Conservation (phyloP, 1,140 invertebrate genomes). For the Luehdorfia chinensis region DNA sequence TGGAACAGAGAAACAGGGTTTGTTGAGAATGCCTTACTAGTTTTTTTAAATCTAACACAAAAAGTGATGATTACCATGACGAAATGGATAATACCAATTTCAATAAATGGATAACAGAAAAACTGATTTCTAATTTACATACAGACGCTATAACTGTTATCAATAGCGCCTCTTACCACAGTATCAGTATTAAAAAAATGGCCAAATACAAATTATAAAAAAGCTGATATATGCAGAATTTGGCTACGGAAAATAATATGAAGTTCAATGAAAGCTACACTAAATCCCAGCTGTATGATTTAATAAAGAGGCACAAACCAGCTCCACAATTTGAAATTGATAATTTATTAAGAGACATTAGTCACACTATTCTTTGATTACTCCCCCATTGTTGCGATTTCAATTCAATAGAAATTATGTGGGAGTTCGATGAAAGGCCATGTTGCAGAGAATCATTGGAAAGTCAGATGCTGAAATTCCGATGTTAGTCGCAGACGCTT, state of each 20-base stretch:
- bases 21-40: conserved; percentile 5
- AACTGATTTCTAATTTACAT: conserved; percentile 8
- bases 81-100: conserved; percentile 11
- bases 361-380: neutral
- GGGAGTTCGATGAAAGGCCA: too few species aligned
- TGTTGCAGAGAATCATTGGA: too few species aligned
- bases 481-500: too few species aligned
- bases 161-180: too few species aligned
- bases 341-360: neutral
- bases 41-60: conserved; percentile 15
- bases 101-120: conserved; percentile 10
- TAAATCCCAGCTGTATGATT: neutral
- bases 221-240: too few species aligned
- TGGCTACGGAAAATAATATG: neutral
- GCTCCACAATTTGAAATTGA: neutral
- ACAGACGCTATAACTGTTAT: too few species aligned
- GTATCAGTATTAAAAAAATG: too few species aligned
- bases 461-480: too few species aligned
- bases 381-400: neutral
- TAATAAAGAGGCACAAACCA: neutral
- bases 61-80: conserved; percentile 12
- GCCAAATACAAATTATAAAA: too few species aligned
- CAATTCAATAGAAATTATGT: too few species aligned
- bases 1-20: too few species aligned
- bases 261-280: neutral